Base-by-base conservation (phyloP, 2,888 invertebrate species). In the Deilephila porcellus region DNA sequence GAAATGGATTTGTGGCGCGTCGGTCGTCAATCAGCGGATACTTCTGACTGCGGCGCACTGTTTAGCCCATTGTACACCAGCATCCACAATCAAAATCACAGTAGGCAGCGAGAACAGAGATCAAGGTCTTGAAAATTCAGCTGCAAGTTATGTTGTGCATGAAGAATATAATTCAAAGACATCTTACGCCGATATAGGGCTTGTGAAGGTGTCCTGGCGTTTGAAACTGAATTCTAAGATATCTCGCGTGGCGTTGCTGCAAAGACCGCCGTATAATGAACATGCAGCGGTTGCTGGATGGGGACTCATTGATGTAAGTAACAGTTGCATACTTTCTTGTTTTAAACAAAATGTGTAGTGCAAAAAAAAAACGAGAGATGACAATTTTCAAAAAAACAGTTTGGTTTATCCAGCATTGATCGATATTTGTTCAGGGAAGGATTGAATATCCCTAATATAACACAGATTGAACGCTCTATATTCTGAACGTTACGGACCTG, bases 131-230 rank as follows among this genome's bases (percentile, higher is more conserved):
- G 53, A 3, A 5, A 53, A 63, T 3, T 34, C 53, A 6, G 75
- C 62, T 0, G 5, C 53, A 6, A 74, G 79, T 25, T 85, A 76
- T 37, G 7, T 77, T 0, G 60, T 81, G 4, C 86, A 88, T 71
- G 74, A 80, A 29, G 11, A 79, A 1, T 87, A 82, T 71, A 19
- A 77, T 29, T 72, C 74, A 3, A 4, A 37, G 0, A 71, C 45
- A 8, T 63, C 79, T 59, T n/a, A 3, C 0, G 78, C 79, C 70
- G 86, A 88, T 70, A 82, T 88, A 59, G 80, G 75, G 6, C 45
- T 88, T 62, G 72, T 81, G 25, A 76, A 60, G 52, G 17, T 80
- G 5, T 70, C 60, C 0, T 53, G n/a, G 0, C 32, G 74, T 0
- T 25, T 87, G 5, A 67, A 20, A 8, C 75, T 87, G 1, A 79